Base-by-base conservation (phyloP, 37 sponge, comb jelly and placozoan genomes). In the Dysidea cf. avara region DNA sequence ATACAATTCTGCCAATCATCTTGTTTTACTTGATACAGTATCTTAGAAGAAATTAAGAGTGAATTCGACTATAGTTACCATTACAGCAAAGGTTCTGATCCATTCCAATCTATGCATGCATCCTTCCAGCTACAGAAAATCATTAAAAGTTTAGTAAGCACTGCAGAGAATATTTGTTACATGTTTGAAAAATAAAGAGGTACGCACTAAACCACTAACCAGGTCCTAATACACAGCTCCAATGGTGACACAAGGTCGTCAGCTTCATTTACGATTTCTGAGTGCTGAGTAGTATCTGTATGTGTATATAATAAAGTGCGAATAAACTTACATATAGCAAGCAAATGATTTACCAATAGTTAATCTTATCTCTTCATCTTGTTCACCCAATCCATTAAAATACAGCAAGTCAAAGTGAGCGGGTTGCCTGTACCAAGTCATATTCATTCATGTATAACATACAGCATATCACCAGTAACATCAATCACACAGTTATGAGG, bases 221-320 rank as follows among this genome's bases (percentile, higher is more conserved):
- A 82, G 53, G 95, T 94, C 32, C 76, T 66, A 28, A 94, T 86
- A 74, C 90, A 90, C 26, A 89, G 69, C 35, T 94, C 87, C 39
- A 94, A 61, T 26, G 95, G 95, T 26, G 95, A 84, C 2, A 38
- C 28, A 18, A 86, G 79, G 9, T 82, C 86, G 25, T 79, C 61
- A 24, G 63, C 78, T n/a, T n/a, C n/a, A n/a, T n/a, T 58, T 12
- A n/a, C 21, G 14, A n/a, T 56, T 58, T 13, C 21, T 26, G 20
- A n/a, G 20, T 35, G 2, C 31, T 28, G 65, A 14, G 12, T 31
- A 11, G 39, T 64, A 16, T 33, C 39, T 64, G 38, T 31, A 30
- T 32, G 38, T 33, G 35, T 64, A 16, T 64, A 64, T 31, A 22
- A n/a, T n/a, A n/a, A n/a, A n/a, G n/a, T n/a, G n/a, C n/a, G n/a